Evolutionary conservation across 23 tunicate species (phyloP).

Genomic region (Styela clava): DNA sequence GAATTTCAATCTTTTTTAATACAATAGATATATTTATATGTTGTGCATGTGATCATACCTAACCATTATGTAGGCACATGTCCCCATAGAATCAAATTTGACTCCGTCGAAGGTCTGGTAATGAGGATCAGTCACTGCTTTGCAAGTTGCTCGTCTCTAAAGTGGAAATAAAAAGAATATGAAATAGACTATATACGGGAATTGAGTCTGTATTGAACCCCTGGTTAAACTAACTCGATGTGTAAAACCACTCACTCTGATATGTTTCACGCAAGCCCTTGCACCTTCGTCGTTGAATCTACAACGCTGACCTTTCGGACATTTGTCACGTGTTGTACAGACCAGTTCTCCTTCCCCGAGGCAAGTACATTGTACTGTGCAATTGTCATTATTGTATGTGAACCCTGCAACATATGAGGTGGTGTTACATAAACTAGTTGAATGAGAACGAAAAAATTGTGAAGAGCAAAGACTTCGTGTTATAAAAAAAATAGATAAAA

Average conservation of each 20-base stretch:
- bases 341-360: slow-evolving; percentile 27
- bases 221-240: too few relatives aligned
- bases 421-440: background rate
- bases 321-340: slow-evolving; percentile 25
- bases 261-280: slow-evolving; percentile 30
- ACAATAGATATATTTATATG: background rate
- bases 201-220: too few relatives aligned
- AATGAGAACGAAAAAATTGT: background rate
- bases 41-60: too few relatives aligned
- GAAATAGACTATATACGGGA: background rate
- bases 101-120: slow-evolving; percentile 51
- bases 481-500: background rate
- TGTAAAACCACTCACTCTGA: slow-evolving; percentile 59
- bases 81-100: slow-evolving; percentile 57
- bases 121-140: slow-evolving; percentile 62
- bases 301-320: slow-evolving; percentile 36
- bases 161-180: background rate
- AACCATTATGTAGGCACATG: slow-evolving; percentile 70
- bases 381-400: slow-evolving; percentile 37
- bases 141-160: slow-evolving; percentile 77
- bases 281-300: slow-evolving; percentile 21
- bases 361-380: slow-evolving; percentile 61
- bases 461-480: too few relatives aligned
- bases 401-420: slow-evolving; percentile 38
- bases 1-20: background rate